phyloP scores from a whole-genome alignment of 1,140 invertebrate genomes.

The Drosophila burlai region DNA sequence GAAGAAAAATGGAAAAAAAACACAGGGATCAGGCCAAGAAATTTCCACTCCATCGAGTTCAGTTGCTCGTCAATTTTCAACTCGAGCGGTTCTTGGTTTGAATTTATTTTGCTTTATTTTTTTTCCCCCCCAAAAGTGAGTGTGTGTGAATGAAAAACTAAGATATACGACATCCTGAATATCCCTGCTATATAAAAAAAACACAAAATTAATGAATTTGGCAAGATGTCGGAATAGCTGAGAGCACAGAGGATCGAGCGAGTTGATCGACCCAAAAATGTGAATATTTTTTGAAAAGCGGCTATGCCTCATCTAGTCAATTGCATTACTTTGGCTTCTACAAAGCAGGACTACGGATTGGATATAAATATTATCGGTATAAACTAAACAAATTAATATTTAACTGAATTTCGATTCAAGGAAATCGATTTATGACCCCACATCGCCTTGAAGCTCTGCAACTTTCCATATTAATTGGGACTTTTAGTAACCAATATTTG shows the following conservation, averaged over 20 bases:
- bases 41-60: slow-evolving; percentile 65
- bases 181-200: neutral
- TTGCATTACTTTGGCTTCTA: slow-evolving; percentile 71
- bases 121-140: neutral
- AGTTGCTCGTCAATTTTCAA: slow-evolving; percentile 73
- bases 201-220: slow-evolving; percentile 79
- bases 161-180: neutral
- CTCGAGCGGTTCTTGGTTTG: slow-evolving; percentile 58
- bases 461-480: neutral
- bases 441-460: neutral
- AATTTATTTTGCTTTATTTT: slow-evolving; percentile 12
- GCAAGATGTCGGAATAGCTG: slow-evolving; percentile 85
- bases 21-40: slow-evolving; percentile 18
- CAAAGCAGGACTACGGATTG: slow-evolving; percentile 17
- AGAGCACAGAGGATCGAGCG: slow-evolving; percentile 62
- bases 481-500: neutral
- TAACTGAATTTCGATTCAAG: neutral
- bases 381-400: neutral
- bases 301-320: slow-evolving; percentile 85
- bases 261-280: slow-evolving; percentile 59
- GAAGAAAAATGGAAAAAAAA: neutral
- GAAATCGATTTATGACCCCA: neutral
- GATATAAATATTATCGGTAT: too few species aligned
- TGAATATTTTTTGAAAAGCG: slow-evolving; percentile 44
- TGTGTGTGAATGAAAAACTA: neutral